Conservation (phyloP, 2,888 invertebrate species). For the Drosophila merina region DNA sequence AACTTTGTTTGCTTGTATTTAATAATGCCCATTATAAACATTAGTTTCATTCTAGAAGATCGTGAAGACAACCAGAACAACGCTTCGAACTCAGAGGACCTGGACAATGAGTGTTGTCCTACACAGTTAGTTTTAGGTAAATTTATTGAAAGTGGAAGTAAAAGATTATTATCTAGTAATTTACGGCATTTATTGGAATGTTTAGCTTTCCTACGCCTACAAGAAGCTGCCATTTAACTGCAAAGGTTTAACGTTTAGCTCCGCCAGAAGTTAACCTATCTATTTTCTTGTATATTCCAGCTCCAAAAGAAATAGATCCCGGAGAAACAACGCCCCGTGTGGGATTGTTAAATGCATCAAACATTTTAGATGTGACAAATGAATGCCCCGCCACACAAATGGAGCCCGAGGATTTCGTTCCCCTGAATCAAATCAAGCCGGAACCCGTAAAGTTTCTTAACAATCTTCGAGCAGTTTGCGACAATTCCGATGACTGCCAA, state of each 20-base stretch:
- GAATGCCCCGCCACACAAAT: constrained; percentile 32
- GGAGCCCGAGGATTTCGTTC: constrained; percentile 37
- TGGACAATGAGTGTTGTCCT: background rate
- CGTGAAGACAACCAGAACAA: background rate
- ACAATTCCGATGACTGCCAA: constrained; percentile 4
- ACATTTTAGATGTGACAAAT: constrained; percentile 50
- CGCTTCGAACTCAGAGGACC: background rate
- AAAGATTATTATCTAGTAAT: too few species aligned
- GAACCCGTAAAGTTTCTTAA: constrained; percentile 54
- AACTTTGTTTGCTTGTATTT: too few species aligned
- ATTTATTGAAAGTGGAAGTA: too few species aligned
- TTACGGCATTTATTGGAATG: too few species aligned
- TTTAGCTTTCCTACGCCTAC: too few species aligned
- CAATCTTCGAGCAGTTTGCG: constrained; percentile 37
- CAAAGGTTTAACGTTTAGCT: too few species aligned
- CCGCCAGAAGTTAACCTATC: background rate
- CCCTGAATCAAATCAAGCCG: constrained; percentile 29
- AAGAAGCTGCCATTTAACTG: too few species aligned
- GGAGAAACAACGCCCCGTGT: background rate
- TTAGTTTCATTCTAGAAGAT: background rate
- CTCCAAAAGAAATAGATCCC: background rate
- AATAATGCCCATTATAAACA: background rate
- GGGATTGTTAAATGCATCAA: background rate
- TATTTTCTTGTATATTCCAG: background rate
- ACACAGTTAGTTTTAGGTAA: background rate